phyloP scores from a whole-genome alignment of 2,888 invertebrate genomes.

The Acleris holmiana region DNA sequence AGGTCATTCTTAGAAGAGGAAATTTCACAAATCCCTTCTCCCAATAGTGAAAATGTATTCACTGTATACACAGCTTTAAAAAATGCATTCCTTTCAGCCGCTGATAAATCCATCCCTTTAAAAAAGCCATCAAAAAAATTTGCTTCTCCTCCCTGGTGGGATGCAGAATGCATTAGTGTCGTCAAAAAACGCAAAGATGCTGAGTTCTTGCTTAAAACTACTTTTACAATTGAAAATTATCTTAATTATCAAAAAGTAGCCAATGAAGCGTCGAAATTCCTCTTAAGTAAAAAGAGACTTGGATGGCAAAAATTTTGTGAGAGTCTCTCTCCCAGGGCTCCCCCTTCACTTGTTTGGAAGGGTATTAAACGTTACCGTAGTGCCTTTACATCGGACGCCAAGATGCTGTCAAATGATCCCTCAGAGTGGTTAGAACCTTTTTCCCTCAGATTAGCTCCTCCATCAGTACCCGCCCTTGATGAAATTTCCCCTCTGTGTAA shows the following conservation, averaged over 20 bases:
- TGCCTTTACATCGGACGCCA: not conserved
- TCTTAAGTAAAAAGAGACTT: not conserved
- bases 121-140: conserved; percentile 1
- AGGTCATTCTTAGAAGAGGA: not conserved
- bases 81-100: not conserved
- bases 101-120: not conserved
- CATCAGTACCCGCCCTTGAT: not conserved
- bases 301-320: conserved; percentile 6
- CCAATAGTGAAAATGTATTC: not conserved
- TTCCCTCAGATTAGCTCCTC: not conserved
- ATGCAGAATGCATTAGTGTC: not conserved
- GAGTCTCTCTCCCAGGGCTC: not conserved
- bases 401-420: not conserved
- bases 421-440: not conserved
- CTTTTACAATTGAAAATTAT: not conserved
- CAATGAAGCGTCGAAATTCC: not conserved
- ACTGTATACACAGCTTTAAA: not conserved
- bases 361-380: conserved; percentile 1
- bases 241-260: not conserved
- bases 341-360: not conserved
- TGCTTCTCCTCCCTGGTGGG: not conserved
- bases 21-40: not conserved
- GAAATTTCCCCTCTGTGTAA: not conserved
- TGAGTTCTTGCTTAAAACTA: not conserved
- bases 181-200: conserved; percentile 1